Conservation (phyloP, 2,888 invertebrate genomes). For the Lepidonotus clava region DNA sequence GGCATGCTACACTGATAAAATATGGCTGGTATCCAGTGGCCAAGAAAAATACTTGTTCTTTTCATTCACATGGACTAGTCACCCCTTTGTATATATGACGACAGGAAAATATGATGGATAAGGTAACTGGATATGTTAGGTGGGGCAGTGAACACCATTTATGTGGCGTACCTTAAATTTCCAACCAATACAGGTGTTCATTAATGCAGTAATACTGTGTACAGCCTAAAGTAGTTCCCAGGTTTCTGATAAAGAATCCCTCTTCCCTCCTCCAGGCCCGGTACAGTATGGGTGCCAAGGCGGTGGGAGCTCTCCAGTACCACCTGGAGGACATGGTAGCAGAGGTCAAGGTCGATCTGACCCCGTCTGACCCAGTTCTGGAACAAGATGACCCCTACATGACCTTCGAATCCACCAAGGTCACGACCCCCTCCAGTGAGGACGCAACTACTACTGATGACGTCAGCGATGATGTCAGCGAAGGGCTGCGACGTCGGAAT, state of each 20-base stretch:
- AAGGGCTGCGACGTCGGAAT: not conserved
- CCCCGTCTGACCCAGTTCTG: slow-evolving; percentile 13
- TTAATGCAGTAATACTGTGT: too few relatives aligned
- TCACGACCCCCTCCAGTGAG: not conserved
- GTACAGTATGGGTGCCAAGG: slow-evolving; percentile 72
- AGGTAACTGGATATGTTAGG: too few relatives aligned
- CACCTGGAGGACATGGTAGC: slow-evolving; percentile 69
- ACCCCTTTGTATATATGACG: too few relatives aligned
- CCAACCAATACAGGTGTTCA: too few relatives aligned
- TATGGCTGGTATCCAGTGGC: too few relatives aligned
- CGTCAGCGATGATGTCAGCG: not conserved
- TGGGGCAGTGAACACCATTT: too few relatives aligned
- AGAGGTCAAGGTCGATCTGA: slow-evolving; percentile 29
- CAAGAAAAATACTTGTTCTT: too few relatives aligned
- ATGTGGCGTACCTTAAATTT: too few relatives aligned
- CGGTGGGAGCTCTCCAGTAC: slow-evolving; percentile 70
- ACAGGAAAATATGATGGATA: too few relatives aligned
- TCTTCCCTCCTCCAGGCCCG: slow-evolving; percentile 65
- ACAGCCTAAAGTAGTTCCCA: too few relatives aligned
- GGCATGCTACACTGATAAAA: too few relatives aligned
- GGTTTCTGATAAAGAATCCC: not conserved
- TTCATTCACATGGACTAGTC: too few relatives aligned
- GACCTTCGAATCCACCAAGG: not conserved
- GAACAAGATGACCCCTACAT: slow-evolving; percentile 41
- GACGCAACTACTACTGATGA: not conserved